A percentile compares a stretch with the other conserved stretches of the same genome.
Conservation (phyloP, 2,888 invertebrate species). For the Parasteatoda lunata region DNA sequence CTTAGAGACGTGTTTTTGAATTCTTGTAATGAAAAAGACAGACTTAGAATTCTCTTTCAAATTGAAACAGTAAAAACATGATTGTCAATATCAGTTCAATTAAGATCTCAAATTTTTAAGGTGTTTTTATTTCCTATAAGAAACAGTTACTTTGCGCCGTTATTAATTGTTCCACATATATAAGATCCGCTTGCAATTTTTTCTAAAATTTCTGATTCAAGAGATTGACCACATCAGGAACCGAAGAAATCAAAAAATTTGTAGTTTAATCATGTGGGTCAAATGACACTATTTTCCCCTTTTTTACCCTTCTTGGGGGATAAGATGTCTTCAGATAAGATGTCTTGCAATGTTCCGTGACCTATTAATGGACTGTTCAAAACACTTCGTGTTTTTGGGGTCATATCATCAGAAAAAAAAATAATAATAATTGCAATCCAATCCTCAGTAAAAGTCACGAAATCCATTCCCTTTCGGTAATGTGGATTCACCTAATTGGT, state of each 20-base stretch:
- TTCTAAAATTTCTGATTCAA: neutral
- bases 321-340: neutral
- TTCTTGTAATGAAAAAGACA: no score
- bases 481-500: neutral
- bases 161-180: neutral
- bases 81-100: no score
- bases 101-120: no score
- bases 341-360: constrained; percentile 13
- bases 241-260: neutral
- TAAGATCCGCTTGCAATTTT: neutral
- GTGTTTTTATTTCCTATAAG: no score
- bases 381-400: constrained; percentile 15
- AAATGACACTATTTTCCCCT: constrained; percentile 11
- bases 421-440: neutral
- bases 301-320: neutral
- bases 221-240: neutral
- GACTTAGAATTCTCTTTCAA: no score
- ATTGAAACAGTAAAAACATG: no score
- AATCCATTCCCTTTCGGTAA: neutral
- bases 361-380: constrained; percentile 13
- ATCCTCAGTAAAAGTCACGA: neutral
- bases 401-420: neutral
- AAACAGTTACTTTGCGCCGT: no score
- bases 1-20: no score
- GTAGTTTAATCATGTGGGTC: constrained; percentile 22